phyloP scores from a whole-genome alignment of 2,888 invertebrate species.

The Cephus pulcher region DNA sequence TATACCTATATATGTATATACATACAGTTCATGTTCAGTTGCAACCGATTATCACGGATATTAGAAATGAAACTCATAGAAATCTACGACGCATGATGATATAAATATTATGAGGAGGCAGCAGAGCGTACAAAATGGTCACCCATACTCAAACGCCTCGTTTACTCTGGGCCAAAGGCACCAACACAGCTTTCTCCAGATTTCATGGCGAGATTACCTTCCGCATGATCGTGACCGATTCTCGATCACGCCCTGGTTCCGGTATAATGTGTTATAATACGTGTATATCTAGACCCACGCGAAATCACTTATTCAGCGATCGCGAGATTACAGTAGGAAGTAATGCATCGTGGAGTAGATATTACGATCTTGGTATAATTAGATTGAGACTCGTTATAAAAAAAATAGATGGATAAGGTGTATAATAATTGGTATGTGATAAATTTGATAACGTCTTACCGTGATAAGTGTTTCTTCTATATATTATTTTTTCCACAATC shows the following conservation, averaged over 20 bases:
- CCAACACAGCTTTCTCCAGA: constrained; percentile 42
- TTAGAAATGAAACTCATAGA: neutral
- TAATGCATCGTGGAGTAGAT: neutral
- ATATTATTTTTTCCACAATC: no score
- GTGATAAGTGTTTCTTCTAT: neutral
- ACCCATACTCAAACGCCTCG: constrained; percentile 28
- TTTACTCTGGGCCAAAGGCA: constrained; percentile 35
- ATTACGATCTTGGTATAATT: neutral
- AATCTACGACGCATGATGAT: neutral
- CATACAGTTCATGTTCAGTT: no score
- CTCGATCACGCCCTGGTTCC: neutral
- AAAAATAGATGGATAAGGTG: neutral
- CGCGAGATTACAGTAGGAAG: neutral
- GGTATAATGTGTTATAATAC: neutral
- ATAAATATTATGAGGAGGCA: constrained; percentile 11
- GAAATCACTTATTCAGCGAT: neutral
- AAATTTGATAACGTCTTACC: neutral
- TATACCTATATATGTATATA: no score
- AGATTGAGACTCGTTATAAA: neutral
- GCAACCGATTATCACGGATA: neutral
- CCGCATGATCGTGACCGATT: constrained; percentile 6
- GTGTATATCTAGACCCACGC: neutral
- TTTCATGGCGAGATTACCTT: constrained; percentile 33
- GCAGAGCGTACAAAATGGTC: constrained; percentile 39
- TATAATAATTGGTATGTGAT: neutral